Base-by-base conservation (phyloP, 2,113 vertebrate species). In the Antigone vipio region DNA sequence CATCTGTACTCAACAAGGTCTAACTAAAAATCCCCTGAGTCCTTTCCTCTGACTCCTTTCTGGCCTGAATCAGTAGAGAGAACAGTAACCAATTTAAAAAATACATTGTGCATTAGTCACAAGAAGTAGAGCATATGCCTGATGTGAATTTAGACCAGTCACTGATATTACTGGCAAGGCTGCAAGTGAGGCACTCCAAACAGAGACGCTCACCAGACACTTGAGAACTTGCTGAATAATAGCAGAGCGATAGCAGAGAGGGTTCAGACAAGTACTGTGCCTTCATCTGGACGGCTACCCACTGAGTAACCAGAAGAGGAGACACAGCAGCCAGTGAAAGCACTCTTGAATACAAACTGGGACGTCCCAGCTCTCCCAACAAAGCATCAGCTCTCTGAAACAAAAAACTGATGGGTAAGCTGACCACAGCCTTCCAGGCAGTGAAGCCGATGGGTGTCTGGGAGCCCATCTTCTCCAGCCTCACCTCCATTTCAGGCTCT, bases 311-410 rank as follows among this genome's bases (percentile, higher is more conserved):
- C 91, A 89, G 92, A 53, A 40, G 40, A 79, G 49, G 75, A 78
- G 42, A 49, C 30, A 73, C 38, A 79, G 84, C 12, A 53, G 92
- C 92, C 97, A 97, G 96, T 30, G 71, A 95, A 89, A 89, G 91
- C 83, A 82, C 82, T 95, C 73, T 38, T 83, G 66, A 93, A 80
- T 15, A 47, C 82, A 95, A 97, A 91, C 84, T 38, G 38, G 94
- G 94, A n/a, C 29, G 68, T 63, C 59, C 38, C 69, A 93, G 95
- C 84, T 92, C 29, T 89, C 44, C 96, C 18, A 22, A 95, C 90
- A 66, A 85, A 97, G 93, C 95, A 90, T 11, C 79, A 93, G 91
- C 97, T 93, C 90, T 83, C 68, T 89, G 91, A 92, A 92, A 97
- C 92, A 83, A 92, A 97, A 94, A 83, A 42, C 95, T 68, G 75